phyloP scores from a whole-genome alignment of 2,888 invertebrate species.

The Laspeyria flexula region DNA sequence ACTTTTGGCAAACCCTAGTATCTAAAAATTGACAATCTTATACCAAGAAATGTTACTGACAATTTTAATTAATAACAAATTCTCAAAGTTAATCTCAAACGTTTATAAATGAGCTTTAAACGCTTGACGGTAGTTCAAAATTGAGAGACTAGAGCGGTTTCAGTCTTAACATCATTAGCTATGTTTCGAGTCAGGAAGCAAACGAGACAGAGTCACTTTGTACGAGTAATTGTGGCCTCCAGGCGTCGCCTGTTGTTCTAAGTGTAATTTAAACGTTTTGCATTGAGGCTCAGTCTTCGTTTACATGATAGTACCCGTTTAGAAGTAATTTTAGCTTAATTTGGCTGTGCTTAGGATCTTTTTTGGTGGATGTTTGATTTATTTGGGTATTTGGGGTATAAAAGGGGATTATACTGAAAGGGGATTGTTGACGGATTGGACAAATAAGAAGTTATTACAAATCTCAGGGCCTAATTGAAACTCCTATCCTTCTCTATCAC shows the following conservation, averaged over 20 bases:
- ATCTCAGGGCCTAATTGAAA: too few relatives aligned
- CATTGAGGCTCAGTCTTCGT: slow-evolving; percentile 30
- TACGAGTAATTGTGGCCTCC: slow-evolving; percentile 33
- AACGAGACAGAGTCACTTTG: slow-evolving; percentile 40
- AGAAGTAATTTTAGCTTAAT: slow-evolving; percentile 32
- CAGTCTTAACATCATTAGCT: slow-evolving; percentile 29
- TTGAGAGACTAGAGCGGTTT: slow-evolving; percentile 7
- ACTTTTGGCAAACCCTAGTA: too few relatives aligned
- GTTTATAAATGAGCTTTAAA: slow-evolving; percentile 2
- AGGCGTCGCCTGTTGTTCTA: slow-evolving; percentile 23
- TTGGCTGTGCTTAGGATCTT: slow-evolving; percentile 1
- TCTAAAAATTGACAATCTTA: too few relatives aligned
- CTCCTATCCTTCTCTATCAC: too few relatives aligned
- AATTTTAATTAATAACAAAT: too few relatives aligned
- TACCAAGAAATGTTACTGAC: too few relatives aligned
- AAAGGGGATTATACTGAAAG: too few relatives aligned
- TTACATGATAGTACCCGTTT: slow-evolving; percentile 40
- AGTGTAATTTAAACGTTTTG: slow-evolving; percentile 48
- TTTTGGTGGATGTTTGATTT: background rate
- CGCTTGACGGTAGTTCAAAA: background rate
- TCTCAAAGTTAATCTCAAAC: too few relatives aligned
- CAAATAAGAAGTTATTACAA: too few relatives aligned
- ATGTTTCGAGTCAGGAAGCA: slow-evolving; percentile 39
- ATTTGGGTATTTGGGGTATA: background rate
- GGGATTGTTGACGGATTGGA: too few relatives aligned